Evolutionary conservation across 1,140 invertebrate genomes (phyloP).

Genomic region (Gerris buenoi): DNA sequence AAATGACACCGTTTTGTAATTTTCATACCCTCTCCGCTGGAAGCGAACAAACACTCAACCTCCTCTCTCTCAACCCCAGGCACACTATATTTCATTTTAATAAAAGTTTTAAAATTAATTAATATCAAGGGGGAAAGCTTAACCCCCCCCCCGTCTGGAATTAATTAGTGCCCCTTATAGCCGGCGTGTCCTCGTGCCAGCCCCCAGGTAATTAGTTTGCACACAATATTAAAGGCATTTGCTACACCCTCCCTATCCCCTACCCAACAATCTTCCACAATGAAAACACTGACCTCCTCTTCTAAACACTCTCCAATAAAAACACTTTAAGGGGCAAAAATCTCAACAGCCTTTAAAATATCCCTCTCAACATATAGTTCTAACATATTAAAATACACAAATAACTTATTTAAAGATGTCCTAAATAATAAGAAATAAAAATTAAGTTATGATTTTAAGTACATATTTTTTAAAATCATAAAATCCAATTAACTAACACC

Average conservation of each 20-base stretch:
- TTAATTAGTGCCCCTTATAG: conserved; percentile 13
- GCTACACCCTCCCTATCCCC: conserved; percentile 2
- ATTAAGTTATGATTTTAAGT: too few relatives aligned
- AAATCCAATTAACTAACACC: too few relatives aligned
- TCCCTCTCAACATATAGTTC: too few relatives aligned
- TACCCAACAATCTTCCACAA: neutral
- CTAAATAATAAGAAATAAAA: too few relatives aligned
- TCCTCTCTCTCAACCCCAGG: neutral
- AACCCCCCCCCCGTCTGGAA: conserved; percentile 4
- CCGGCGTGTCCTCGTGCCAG: conserved; percentile 6
- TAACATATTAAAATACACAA: too few relatives aligned
- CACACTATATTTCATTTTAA: conserved; percentile 20
- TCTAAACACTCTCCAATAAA: neutral
- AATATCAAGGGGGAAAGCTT: conserved; percentile 10
- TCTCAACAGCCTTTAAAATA: too few relatives aligned
- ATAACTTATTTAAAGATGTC: too few relatives aligned
- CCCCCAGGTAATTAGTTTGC: conserved; percentile 16
- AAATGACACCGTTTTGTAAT: conserved; percentile 20
- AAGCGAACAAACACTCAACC: conserved; percentile 14
- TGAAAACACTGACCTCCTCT: neutral
- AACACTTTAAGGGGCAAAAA: too few relatives aligned
- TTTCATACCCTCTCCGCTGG: conserved; percentile 1
- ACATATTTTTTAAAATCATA: too few relatives aligned
- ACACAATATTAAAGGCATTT: conserved; percentile 18
- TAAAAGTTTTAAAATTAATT: conserved; percentile 21